Percentiles rank a stretch among this genome's conserved stretches.
These are phyloP conservation scores for Tachysurus fulvidraco DNA, from an alignment of 2,113 vertebrate genomes.

Conservation along the genomic window DNA sequence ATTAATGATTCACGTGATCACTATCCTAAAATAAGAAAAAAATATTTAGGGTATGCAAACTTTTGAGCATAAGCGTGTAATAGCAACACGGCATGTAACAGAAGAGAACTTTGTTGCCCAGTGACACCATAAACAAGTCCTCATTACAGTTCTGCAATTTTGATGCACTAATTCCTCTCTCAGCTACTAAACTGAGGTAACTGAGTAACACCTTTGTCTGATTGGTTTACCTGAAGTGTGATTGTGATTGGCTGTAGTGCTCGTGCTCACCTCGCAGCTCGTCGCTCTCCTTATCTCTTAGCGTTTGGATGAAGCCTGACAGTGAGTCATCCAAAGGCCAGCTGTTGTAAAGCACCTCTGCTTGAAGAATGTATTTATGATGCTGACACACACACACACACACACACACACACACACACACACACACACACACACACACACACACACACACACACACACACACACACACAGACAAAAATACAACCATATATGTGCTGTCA, in stretches of 20 bases:
- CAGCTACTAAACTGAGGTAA: too few relatives aligned
- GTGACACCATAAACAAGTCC: too few relatives aligned
- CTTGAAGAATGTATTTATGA: slow-evolving; percentile 83
- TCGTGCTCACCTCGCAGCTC: slow-evolving; percentile 76
- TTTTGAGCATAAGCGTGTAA: too few relatives aligned
- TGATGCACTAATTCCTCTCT: too few relatives aligned
- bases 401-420: slow-evolving; percentile 1
- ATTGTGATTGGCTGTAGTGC: background rate
- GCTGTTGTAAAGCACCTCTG: slow-evolving; percentile 78
- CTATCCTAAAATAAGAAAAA: too few relatives aligned
- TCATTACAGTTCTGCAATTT: too few relatives aligned
- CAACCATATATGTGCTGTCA: background rate
- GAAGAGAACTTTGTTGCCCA: too few relatives aligned
- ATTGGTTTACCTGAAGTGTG: background rate
- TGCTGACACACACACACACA: slow-evolving; percentile 63
- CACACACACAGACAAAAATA: slow-evolving; percentile 5
- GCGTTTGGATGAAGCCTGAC: slow-evolving; percentile 70
- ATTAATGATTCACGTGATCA: too few relatives aligned
- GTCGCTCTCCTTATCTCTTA: slow-evolving; percentile 78
- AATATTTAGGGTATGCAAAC: too few relatives aligned
- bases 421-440: slow-evolving; percentile 20
- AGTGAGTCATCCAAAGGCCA: slow-evolving; percentile 82
- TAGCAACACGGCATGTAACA: too few relatives aligned
- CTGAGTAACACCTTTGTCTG: too few relatives aligned
- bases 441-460: slow-evolving; percentile 17